phyloP scores from a whole-genome alignment of 2,888 invertebrate genomes.

The Troilus luridus region DNA sequence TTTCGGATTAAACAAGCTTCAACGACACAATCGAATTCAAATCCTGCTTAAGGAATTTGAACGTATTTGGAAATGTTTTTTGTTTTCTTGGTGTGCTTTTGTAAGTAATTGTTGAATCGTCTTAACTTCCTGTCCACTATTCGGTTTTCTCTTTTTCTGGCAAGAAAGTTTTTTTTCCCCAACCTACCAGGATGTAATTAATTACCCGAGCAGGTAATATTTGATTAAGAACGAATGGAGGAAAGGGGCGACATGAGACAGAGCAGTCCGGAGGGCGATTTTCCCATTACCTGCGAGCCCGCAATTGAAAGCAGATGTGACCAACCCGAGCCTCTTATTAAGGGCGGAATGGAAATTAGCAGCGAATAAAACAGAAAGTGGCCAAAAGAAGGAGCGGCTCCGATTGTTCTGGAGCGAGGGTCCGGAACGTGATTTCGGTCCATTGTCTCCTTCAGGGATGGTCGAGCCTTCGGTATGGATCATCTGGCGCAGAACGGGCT shows the following conservation, averaged over 20 bases:
- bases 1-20: too few species aligned
- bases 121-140: background rate
- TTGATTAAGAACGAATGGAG: background rate
- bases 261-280: background rate
- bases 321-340: background rate
- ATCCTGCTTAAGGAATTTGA: too few species aligned
- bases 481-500: background rate
- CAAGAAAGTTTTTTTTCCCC: background rate
- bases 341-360: background rate
- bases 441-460: conserved; percentile 33
- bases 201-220: background rate
- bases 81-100: too few species aligned
- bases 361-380: conserved; percentile 21
- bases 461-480: background rate
- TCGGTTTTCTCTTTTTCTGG: background rate
- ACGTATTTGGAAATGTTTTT: too few species aligned
- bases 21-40: too few species aligned
- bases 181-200: background rate
- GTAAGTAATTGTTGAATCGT: background rate
- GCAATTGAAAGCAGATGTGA: conserved; percentile 18
- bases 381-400: background rate
- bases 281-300: background rate
- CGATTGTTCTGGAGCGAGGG: background rate
- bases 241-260: background rate
- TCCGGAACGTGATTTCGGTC: conserved; percentile 26